These are phyloP conservation scores for Tiaroga cobitis DNA, from an alignment of 2,797 vertebrate species.

Conservation along the genomic window DNA sequence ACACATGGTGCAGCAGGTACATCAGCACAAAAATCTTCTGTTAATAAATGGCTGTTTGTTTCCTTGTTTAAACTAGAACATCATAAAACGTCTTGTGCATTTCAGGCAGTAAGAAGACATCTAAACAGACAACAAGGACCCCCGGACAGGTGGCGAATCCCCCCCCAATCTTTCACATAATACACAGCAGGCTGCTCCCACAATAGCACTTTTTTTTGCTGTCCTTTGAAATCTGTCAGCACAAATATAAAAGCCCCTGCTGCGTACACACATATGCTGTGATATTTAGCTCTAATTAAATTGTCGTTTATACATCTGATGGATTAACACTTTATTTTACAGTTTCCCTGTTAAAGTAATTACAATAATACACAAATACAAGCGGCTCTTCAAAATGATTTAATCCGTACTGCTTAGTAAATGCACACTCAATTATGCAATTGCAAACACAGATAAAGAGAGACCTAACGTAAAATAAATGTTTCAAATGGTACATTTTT, in stretches of 20 bases:
- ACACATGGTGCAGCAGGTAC: not conserved
- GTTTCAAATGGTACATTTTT: not conserved
- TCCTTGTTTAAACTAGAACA: not conserved
- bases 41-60: slow-evolving; percentile 20
- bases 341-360: not conserved
- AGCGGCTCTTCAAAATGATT: not conserved
- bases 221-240: slow-evolving; percentile 37
- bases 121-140: slow-evolving; percentile 37
- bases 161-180: slow-evolving; percentile 31
- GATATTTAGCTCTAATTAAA: slow-evolving; percentile 11
- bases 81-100: not conserved
- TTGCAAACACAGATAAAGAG: not conserved
- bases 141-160: slow-evolving; percentile 28
- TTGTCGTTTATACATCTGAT: slow-evolving; percentile 15
- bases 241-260: slow-evolving; percentile 33
- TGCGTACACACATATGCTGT: slow-evolving; percentile 22
- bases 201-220: slow-evolving; percentile 40
- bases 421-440: not conserved
- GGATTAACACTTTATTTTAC: slow-evolving; percentile 26
- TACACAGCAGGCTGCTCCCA: slow-evolving; percentile 13
- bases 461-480: not conserved
- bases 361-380: not conserved
- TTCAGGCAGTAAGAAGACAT: slow-evolving; percentile 34
- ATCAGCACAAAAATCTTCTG: not conserved
- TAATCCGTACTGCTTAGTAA: not conserved